phyloP scores from a whole-genome alignment of 2,888 invertebrate species.

The Brachylomia viminalis region DNA sequence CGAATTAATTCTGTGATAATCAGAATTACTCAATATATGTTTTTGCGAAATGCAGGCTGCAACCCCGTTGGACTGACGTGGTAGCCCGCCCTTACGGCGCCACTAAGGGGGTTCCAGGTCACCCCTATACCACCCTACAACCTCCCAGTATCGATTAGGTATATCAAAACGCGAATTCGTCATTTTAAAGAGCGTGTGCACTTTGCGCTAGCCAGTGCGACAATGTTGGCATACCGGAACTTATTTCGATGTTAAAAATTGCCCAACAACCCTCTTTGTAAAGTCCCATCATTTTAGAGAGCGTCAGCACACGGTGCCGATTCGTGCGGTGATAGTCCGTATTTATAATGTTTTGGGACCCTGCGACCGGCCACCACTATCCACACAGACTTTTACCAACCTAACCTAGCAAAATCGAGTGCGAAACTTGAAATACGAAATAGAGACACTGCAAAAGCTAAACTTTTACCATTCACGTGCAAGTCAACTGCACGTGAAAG shows the following conservation, averaged over 20 bases:
- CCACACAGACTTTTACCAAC: neutral
- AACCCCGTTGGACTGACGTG: neutral
- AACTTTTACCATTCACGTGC: neutral
- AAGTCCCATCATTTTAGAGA: neutral
- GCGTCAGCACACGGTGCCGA: conserved; percentile 11
- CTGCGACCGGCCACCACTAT: neutral
- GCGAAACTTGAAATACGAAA: neutral
- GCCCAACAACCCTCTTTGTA: neutral
- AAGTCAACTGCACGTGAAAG: too few relatives aligned
- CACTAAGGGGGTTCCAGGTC: neutral
- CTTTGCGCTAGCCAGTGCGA: neutral
- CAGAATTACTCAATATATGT: neutral
- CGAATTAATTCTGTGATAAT: neutral
- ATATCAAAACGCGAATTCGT: conserved; percentile 11
- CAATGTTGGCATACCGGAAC: neutral
- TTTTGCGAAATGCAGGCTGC: conserved; percentile 12
- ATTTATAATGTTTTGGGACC: conserved; percentile 23
- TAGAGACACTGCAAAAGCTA: neutral
- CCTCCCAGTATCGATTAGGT: conserved; percentile 36
- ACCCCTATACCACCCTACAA: conserved; percentile 32
- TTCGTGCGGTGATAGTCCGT: conserved; percentile 3
- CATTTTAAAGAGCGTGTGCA: conserved; percentile 2
- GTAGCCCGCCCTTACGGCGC: conserved; percentile 22
- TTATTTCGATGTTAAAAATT: neutral
- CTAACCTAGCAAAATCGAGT: conserved; percentile 22